A percentile compares a stretch with the other conserved stretches of the same genome.
Evolutionary conservation across 2,113 vertebrate species (phyloP).

Genomic region (Chinchilla lanigera): DNA sequence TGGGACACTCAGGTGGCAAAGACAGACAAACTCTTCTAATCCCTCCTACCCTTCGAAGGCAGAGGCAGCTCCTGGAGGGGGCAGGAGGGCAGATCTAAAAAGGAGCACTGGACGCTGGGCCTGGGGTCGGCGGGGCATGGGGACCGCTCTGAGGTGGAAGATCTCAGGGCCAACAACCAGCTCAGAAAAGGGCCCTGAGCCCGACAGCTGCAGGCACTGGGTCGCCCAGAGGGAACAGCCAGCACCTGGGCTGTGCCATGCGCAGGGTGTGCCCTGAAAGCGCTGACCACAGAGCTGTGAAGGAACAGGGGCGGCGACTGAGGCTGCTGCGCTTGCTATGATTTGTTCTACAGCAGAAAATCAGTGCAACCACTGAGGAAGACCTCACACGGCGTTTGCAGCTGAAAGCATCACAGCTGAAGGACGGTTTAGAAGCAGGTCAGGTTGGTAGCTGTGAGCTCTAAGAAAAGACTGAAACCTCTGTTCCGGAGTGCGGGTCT

Average conservation of each 20-base stretch:
- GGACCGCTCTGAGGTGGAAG: neutral
- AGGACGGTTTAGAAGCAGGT: neutral
- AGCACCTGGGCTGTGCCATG: too few species aligned
- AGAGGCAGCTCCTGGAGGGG: neutral
- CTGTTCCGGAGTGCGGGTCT: neutral
- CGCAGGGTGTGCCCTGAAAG: neutral
- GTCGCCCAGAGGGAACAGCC: too few species aligned
- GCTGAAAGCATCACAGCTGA: neutral
- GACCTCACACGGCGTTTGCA: neutral
- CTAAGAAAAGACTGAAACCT: slow-evolving; percentile 32
- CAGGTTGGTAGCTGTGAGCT: neutral
- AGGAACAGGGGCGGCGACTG: rapidly evolving
- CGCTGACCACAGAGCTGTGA: neutral
- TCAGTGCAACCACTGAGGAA: neutral
- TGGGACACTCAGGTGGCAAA: neutral
- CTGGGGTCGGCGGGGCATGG: neutral
- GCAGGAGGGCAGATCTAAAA: neutral
- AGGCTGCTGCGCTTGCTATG: neutral
- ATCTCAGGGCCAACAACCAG: neutral
- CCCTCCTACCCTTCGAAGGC: neutral
- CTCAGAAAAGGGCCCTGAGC: neutral
- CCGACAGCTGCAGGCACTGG: neutral
- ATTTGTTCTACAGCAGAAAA: neutral
- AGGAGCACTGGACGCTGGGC: neutral
- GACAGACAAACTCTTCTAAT: neutral